Base-by-base conservation (phyloP, 1,140 invertebrate genomes). In the Trachymyrmex cornetzi region DNA sequence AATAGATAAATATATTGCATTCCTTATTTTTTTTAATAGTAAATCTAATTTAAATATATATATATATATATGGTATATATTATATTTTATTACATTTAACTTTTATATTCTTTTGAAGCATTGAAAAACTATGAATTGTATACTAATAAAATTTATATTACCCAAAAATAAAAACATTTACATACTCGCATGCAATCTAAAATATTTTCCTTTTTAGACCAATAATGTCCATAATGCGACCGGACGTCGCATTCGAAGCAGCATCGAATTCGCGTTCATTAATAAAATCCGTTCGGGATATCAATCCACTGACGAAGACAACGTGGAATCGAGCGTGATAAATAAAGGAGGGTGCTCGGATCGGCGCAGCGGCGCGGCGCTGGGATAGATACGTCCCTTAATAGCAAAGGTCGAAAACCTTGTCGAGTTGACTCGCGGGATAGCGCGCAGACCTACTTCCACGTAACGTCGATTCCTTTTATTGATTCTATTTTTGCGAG, bases 391-490 rank as follows among this genome's bases (percentile, higher is more conserved):
- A 84, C 80, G 80, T 84, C 80, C 66, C 66, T 81, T 77, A 77
- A 88, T 87, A 57, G 66, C 57, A 89, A 84, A 90, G 88, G 89
- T 90, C 89, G 89, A 88, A 63, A 88, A 91, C 87, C 90, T 64
- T 87, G 77, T 44, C 66, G 89, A 88, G 80, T 88, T 88, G 44
- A 34, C 57, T 84, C 74, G 74, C 63, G 84, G 85, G 72, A 84
- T 71, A 87, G 66, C 55, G 34, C 89, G 77, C 72, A 67, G 77
- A 90, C 87, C 75, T 90, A 84, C 61, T 90, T 87, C 48, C 89
- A 59, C 44, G 66, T 82, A 84, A 88, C 38, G 74, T 88, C 66
- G 69, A 90, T 88, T 86, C 82, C 66, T 84, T 53, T 79, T 86
- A 86, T 86, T 59, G 88, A 87, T 87, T 87, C 77, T 77, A 90